These are phyloP conservation scores for Endotricha flammealis DNA, from an alignment of 2,888 invertebrate genomes.

Conservation along the genomic window DNA sequence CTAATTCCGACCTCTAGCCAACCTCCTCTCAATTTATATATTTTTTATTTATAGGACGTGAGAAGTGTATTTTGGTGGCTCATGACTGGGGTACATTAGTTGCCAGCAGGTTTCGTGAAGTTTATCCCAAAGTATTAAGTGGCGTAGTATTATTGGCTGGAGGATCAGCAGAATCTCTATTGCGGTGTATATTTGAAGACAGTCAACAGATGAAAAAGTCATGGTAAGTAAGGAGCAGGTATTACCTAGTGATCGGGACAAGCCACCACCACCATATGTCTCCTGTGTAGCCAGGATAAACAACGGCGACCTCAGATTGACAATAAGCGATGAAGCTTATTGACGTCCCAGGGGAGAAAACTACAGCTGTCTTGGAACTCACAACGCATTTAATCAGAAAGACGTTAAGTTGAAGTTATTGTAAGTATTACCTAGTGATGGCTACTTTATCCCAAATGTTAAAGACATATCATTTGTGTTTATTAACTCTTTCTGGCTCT, in stretches of 20 bases:
- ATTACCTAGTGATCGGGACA: neutral
- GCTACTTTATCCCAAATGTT: too few species aligned
- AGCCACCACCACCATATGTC: too few species aligned
- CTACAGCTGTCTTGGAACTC: too few species aligned
- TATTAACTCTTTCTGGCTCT: too few species aligned
- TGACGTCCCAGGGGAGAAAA: too few species aligned
- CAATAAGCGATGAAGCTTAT: too few species aligned
- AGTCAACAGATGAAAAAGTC: conserved; percentile 61
- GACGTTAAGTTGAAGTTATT: too few species aligned
- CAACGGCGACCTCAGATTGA: too few species aligned
- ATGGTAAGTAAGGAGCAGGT: conserved; percentile 47
- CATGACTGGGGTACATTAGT: conserved; percentile 85
- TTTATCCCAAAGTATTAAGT: conserved; percentile 72
- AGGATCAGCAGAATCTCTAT: conserved; percentile 65
- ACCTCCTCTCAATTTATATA: conserved; percentile 6
- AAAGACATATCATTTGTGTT: too few species aligned
- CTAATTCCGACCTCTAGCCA: neutral
- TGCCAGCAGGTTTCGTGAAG: conserved; percentile 71
- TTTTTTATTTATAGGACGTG: conserved; percentile 50
- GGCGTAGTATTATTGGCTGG: conserved; percentile 77
- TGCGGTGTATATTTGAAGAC: conserved; percentile 48
- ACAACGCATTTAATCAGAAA: too few species aligned
- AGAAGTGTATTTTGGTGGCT: conserved; percentile 75
- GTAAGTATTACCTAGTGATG: too few species aligned
- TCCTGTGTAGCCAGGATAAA: too few species aligned